Base-by-base conservation (phyloP, 2,888 invertebrate species). In the Ferrisia virgata region DNA sequence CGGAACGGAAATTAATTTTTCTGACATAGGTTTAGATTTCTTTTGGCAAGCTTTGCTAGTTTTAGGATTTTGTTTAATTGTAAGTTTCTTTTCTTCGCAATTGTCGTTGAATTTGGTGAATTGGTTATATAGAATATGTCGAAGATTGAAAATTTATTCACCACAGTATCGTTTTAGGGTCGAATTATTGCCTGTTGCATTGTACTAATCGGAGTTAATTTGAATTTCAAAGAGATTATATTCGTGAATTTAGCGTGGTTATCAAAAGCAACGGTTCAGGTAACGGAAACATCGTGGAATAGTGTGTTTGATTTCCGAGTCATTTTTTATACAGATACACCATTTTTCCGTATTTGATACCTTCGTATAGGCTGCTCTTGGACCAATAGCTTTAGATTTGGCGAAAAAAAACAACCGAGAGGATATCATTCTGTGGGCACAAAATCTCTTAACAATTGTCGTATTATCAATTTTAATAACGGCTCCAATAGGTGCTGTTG, bases 181-280 rank as follows among this genome's bases (percentile, higher is more conserved):
- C 90, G 92, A 83, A 88, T 91, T 85, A 86, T 88, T 33, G 88
- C 89, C 83, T 89, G 90, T 85, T 76, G 72, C 8, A 89, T 89
- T 86, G 87, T 89, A 85, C 89, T 90, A 84, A 89, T 90, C 85
- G 90, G 91, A 85, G 90, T 91, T 85, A 89, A 89, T 84, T 89
- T 93, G 85, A 91, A 90, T 87, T 87, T 90, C 87, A 93, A 91
- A 87, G 94, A 95, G 89, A 91, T 91, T 86, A 87, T 92, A 84
- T 95, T 94, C 88, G 91, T 94, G 85, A 92, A 93, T 39, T 87
- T 94, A 85, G 92, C 93, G 79, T 94, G 94, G 92, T 89, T 94
- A 79, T 93, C 95, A 13, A 95, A 95, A 88, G 94, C 94, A 86
- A 94, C 94, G 81, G 92, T 94, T 79, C 94, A 94, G 91, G 94